Conservation (phyloP, 2,113 vertebrate genomes). For the Stictonetta naevosa region DNA sequence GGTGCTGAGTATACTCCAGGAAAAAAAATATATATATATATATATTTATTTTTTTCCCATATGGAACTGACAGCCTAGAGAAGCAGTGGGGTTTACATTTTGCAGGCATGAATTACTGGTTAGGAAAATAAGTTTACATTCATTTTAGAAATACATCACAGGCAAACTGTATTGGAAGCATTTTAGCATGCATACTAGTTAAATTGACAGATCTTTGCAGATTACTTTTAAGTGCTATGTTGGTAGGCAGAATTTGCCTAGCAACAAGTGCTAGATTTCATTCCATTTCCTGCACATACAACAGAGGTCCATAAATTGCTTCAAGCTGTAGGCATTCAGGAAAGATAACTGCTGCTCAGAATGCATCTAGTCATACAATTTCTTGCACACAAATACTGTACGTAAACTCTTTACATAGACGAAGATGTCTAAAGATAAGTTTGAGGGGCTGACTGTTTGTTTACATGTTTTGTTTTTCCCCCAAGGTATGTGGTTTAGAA, state of each 20-base stretch:
- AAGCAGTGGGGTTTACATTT: neutral
- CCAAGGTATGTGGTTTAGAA: neutral
- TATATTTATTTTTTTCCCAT: neutral
- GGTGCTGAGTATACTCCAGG: neutral
- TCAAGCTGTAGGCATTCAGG: neutral
- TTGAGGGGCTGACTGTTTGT: neutral
- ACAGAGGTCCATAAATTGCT: conserved; percentile 3
- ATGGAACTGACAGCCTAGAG: neutral
- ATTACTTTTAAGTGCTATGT: conserved; percentile 18
- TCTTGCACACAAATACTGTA: neutral
- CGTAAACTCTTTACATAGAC: neutral
- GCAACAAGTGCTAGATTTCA: conserved; percentile 59
- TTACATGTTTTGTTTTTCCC: neutral
- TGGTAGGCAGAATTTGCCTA: conserved; percentile 45
- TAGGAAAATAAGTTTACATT: neutral
- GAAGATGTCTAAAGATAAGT: neutral
- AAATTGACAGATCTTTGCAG: neutral
- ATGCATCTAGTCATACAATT: neutral
- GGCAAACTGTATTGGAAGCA: neutral
- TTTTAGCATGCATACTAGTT: conserved; percentile 27
- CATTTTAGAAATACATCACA: conserved; percentile 8
- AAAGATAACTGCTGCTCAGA: neutral
- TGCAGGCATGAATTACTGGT: neutral
- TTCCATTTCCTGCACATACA: neutral
- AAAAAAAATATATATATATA: neutral